Conservation (phyloP, 2,797 vertebrate species). For the Numenius phaeopus region DNA sequence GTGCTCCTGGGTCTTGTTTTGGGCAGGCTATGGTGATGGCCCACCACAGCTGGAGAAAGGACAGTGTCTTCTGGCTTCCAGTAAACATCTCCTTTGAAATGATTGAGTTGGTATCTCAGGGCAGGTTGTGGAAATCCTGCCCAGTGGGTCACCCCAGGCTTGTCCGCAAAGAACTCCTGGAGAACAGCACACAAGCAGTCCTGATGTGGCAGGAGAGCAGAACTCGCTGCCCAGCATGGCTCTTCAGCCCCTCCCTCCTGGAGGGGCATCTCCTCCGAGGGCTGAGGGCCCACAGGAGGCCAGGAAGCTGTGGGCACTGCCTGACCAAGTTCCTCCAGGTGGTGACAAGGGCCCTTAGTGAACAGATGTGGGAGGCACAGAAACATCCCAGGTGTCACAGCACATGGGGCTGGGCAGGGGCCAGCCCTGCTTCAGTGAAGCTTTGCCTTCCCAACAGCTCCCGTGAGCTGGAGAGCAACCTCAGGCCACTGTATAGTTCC, state of each 20-base stretch:
- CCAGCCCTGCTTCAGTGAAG: neutral
- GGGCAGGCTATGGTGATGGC: neutral
- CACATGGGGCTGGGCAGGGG: neutral
- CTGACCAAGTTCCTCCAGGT: neutral
- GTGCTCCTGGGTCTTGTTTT: neutral
- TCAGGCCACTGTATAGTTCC: neutral
- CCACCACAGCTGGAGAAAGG: neutral
- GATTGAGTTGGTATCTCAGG: neutral
- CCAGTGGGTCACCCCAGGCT: neutral
- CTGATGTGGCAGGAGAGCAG: neutral
- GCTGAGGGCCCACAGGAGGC: neutral
- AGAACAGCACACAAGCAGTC: neutral
- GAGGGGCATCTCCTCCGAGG: neutral
- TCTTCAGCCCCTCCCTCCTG: neutral
- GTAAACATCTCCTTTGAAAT: neutral
- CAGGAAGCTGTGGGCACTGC: neutral
- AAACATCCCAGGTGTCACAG: neutral
- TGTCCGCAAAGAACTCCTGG: neutral
- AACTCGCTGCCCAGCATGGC: accelerated
- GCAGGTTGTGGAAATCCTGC: neutral
- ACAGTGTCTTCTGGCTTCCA: neutral
- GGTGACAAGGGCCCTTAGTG: neutral
- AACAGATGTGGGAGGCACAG: neutral
- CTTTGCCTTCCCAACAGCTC: neutral
- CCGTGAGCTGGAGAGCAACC: neutral